A percentile compares a stretch with the other conserved stretches of the same genome.
phyloP scores from a whole-genome alignment of 2,113 vertebrate genomes.

The Vidua chalybeata region DNA sequence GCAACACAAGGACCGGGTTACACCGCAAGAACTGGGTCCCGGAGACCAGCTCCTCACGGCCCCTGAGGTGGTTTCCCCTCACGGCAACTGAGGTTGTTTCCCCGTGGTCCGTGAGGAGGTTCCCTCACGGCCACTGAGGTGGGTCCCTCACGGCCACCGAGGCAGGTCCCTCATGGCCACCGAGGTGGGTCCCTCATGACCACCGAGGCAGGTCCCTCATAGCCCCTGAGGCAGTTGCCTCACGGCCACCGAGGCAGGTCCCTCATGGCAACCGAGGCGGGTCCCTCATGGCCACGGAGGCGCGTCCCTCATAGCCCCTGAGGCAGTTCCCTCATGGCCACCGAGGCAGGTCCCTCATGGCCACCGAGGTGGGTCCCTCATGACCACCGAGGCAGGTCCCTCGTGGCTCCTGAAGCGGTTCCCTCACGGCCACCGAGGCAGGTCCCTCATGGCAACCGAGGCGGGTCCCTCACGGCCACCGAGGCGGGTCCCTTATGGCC shows the following conservation, averaged over 20 bases:
- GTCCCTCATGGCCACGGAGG: neutral
- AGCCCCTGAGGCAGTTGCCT: accelerated
- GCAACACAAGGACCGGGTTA: neutral
- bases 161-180: neutral
- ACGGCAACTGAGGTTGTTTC: no score
- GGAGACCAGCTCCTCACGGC: neutral
- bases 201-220: neutral
- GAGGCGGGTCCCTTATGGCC: neutral
- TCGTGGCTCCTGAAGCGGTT: neutral
- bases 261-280: neutral
- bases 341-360: neutral
- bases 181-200: neutral
- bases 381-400: neutral
- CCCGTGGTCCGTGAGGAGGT: no score
- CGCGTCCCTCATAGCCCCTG: neutral
- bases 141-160: accelerated
- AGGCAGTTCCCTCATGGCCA: neutral
- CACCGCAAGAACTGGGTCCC: neutral
- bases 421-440: no score
- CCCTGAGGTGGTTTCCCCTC: no score
- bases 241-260: neutral
- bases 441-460: no score
- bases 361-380: no score
- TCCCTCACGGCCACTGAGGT: neutral
- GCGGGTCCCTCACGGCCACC: neutral